Conservation (phyloP, 1,140 invertebrate genomes). For the Drosophila malerkotliana region DNA sequence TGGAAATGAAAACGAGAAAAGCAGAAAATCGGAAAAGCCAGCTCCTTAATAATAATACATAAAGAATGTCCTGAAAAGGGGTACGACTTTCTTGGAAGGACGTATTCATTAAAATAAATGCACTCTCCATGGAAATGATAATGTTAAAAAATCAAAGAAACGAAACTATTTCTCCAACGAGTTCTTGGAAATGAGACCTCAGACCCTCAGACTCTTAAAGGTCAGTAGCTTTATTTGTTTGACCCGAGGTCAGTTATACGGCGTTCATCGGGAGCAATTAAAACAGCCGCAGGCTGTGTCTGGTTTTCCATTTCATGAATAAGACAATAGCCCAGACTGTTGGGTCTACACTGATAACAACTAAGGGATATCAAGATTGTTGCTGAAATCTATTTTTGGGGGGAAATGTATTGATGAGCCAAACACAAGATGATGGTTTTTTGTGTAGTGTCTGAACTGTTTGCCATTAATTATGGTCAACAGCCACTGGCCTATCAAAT, state of each 20-base stretch:
- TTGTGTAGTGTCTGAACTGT: conserved; percentile 27
- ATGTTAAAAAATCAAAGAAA: not conserved
- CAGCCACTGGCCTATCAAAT: not conserved
- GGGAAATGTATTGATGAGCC: too few relatives aligned
- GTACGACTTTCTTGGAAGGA: not conserved
- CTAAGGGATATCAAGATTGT: too few relatives aligned
- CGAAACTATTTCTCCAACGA: not conserved
- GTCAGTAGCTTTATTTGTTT: conserved; percentile 35
- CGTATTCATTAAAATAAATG: not conserved
- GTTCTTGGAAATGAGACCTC: conserved; percentile 6
- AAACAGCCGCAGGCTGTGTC: conserved; percentile 42
- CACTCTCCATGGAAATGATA: not conserved
- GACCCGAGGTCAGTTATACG: conserved; percentile 25
- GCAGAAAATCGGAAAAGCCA: conserved; percentile 5
- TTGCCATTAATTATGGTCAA: conserved; percentile 54
- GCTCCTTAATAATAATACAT: not conserved
- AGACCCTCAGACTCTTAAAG: conserved; percentile 8
- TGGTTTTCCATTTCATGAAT: conserved; percentile 42
- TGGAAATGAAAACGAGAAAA: conserved; percentile 14
- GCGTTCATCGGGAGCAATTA: conserved; percentile 34
- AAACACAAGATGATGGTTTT: not conserved
- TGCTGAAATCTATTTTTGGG: too few relatives aligned
- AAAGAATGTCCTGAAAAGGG: not conserved
- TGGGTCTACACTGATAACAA: conserved; percentile 9
- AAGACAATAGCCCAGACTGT: conserved; percentile 25